Evolutionary conservation across 2,888 invertebrate genomes (phyloP).

Genomic region (Heliconius charithonia): DNA sequence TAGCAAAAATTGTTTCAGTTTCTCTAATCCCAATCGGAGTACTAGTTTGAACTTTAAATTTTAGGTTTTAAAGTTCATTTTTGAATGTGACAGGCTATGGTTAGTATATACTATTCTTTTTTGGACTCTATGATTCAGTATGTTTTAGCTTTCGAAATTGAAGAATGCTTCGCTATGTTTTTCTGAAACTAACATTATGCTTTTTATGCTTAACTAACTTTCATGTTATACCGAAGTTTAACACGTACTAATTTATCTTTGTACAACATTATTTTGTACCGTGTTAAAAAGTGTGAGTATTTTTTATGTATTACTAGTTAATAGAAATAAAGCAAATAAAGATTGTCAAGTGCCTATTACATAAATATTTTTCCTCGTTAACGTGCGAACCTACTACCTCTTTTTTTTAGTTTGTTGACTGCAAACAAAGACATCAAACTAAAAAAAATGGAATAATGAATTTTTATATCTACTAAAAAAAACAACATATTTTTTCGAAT

Average conservation of each 20-base stretch:
- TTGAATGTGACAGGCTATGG: not conserved
- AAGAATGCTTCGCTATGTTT: slow-evolving; percentile 42
- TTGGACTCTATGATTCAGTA: slow-evolving; percentile 43
- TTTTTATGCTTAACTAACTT: slow-evolving; percentile 29
- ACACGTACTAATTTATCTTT: slow-evolving; percentile 1
- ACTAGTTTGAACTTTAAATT: slow-evolving; percentile 26
- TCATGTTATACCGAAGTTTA: not conserved
- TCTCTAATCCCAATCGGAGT: slow-evolving; percentile 4
- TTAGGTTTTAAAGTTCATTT: not conserved
- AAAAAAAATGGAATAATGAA: too few relatives aligned
- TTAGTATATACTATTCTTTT: slow-evolving; percentile 41
- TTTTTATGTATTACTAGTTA: not conserved
- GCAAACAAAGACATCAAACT: too few relatives aligned
- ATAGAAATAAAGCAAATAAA: not conserved
- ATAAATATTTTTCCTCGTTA: too few relatives aligned
- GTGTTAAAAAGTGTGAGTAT: not conserved
- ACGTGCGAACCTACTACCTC: too few relatives aligned
- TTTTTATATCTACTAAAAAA: too few relatives aligned
- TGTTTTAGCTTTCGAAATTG: slow-evolving; percentile 47
- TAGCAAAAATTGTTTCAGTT: slow-evolving; percentile 50
- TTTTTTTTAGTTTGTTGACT: too few relatives aligned
- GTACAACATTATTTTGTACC: not conserved
- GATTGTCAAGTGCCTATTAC: not conserved
- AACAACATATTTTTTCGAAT: too few relatives aligned
- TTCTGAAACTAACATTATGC: slow-evolving; percentile 37